Base-by-base conservation (phyloP, 2,888 invertebrate species). In the Agrilus mali region DNA sequence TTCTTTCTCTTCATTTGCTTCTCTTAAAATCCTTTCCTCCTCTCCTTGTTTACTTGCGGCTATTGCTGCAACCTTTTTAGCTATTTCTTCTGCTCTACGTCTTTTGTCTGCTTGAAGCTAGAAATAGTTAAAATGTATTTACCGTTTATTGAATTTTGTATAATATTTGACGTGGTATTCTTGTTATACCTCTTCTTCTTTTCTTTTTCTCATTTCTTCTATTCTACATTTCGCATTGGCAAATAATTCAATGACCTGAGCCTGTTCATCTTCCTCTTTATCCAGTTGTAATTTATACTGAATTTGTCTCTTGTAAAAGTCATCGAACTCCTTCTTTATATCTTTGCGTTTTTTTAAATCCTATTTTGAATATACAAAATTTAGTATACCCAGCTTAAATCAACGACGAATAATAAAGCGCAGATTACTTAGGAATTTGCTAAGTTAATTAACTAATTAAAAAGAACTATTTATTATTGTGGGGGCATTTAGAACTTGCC, bases 21-120 rank as follows among this genome's bases (percentile, higher is more conserved):
- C 73, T 13, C 69, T 61, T 1, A 73, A 53, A 0, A 67, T 66
- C n/a, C 63, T 68, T 14, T 68, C 66, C 33, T 77, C 77, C 37
- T 60, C 58, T 1, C 58, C 62, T 2, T 66, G 65, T 1, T 69
- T 66, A 17, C 59, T 65, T 12, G 66, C 66, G 22, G 69, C 67
- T 0, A 71, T 67, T 0, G 66, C 64, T 39, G 65, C 64, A 46
- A 75, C 53, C 45, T 65, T 60, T 38, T 61, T 52, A 41, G 73
- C 71, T 47, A 75, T 72, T n/a, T 58, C 53, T 16, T 72, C 72
- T 37, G 71, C 59, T 1, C 70, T 58, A 7, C 64, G 60, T 7
- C 64, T 55, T 36, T 70, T 69, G 37, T 72, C 70, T 0, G 60
- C 59, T 42, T 64, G 58, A 42, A 65, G 38, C 70, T 71, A 53